Conservation (phyloP, 2,113 vertebrate genomes). For the Halichoerus grypus region DNA sequence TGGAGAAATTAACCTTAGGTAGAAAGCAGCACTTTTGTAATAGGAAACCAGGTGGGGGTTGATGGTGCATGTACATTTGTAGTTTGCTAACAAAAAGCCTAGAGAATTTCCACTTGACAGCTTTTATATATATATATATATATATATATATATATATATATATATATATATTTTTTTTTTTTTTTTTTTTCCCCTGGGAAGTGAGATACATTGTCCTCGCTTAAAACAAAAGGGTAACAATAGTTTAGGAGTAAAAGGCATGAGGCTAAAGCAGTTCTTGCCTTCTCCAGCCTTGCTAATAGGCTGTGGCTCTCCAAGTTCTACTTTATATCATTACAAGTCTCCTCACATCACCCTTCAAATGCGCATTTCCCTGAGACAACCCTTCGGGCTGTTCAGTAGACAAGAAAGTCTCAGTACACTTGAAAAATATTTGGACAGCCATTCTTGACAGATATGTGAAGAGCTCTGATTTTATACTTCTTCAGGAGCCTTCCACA, state of each 20-base stretch:
- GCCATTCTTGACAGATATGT: not conserved
- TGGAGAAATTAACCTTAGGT: not conserved
- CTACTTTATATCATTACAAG: not conserved
- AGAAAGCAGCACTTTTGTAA: not conserved
- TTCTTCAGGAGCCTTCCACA: not conserved
- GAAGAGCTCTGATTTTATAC: not conserved
- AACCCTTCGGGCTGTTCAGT: not conserved
- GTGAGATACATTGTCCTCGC: not conserved
- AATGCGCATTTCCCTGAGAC: not conserved
- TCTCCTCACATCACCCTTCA: not conserved
- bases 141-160: no score
- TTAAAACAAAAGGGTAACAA: not conserved
- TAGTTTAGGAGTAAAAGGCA: not conserved
- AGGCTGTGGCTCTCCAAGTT: not conserved
- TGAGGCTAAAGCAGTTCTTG: not conserved
- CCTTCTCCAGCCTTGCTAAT: not conserved
- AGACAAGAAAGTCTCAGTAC: not conserved
- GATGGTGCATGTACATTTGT: not conserved
- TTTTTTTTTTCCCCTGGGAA: not conserved
- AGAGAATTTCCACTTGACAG: not conserved
- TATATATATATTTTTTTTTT: no score
- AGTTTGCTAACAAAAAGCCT: not conserved
- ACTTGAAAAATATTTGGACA: not conserved
- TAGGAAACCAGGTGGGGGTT: not conserved
- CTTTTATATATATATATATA: not conserved